These are phyloP conservation scores for Psammodynastes pulverulentus DNA, from an alignment of 2,113 vertebrate species.

Conservation along the genomic window DNA sequence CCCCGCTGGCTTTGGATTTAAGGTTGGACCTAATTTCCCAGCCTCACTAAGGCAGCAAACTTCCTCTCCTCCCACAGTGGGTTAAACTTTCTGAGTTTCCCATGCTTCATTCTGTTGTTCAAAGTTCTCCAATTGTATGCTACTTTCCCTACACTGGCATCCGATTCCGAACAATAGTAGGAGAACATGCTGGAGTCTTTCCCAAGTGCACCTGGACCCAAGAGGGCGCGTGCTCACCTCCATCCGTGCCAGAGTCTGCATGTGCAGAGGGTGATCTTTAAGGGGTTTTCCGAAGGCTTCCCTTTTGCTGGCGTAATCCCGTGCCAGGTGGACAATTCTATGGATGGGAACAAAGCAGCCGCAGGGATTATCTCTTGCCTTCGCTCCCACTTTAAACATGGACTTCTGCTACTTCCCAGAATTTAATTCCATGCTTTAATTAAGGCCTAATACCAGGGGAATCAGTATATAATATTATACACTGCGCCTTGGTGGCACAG, in stretches of 20 bases:
- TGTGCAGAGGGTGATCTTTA: conserved; percentile 80
- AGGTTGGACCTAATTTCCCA: too few species aligned
- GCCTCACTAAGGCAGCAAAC: too few species aligned
- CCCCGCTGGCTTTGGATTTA: too few species aligned
- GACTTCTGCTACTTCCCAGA: not conserved
- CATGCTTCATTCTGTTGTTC: not conserved
- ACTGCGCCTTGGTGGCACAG: too few species aligned
- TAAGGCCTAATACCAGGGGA: not conserved
- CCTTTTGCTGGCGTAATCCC: conserved; percentile 76
- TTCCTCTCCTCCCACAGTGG: too few species aligned
- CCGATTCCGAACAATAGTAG: not conserved
- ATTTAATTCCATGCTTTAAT: too few species aligned
- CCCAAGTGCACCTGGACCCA: not conserved
- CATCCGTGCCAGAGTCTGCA: conserved; percentile 79
- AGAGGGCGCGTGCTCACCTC: conserved; percentile 68
- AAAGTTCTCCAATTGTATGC: not conserved
- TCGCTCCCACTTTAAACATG: accelerated
- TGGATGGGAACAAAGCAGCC: not conserved
- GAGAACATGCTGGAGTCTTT: not conserved
- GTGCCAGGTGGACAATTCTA: conserved; percentile 77
- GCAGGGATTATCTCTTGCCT: not conserved
- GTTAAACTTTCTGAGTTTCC: not conserved
- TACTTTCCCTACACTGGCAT: not conserved
- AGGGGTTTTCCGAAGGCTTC: conserved; percentile 80
- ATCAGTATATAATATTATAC: too few species aligned